These are phyloP conservation scores for Erebia palarica DNA, from an alignment of 2,888 invertebrate species.

Conservation along the genomic window DNA sequence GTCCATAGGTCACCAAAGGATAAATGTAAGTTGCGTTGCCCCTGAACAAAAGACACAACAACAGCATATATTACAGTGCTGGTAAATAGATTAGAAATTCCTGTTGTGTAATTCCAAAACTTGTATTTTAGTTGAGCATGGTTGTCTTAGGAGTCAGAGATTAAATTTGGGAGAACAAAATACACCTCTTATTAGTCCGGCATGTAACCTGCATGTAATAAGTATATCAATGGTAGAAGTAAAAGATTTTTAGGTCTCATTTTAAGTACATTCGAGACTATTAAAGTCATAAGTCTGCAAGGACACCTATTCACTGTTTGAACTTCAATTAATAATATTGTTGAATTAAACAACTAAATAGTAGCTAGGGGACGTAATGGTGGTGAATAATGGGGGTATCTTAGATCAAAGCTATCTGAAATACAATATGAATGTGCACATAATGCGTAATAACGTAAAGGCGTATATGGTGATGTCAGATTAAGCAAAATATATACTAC, in stretches of 20 bases:
- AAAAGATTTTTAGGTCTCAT: neutral
- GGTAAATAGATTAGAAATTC: conserved; percentile 32
- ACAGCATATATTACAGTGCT: conserved; percentile 63
- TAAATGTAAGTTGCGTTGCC: conserved; percentile 75
- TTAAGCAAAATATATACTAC: too few relatives aligned
- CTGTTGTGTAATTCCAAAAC: conserved; percentile 32
- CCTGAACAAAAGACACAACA: conserved; percentile 39
- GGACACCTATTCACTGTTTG: too few relatives aligned
- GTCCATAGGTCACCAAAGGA: conserved; percentile 79
- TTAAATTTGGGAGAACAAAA: neutral
- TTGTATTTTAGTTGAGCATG: conserved; percentile 25
- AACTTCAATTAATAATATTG: too few relatives aligned
- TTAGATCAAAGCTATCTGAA: too few relatives aligned
- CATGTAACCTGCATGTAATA: conserved; percentile 56
- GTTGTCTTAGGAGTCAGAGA: neutral
- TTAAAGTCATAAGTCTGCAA: too few relatives aligned
- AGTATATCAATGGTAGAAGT: conserved; percentile 10
- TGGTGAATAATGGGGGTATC: too few relatives aligned
- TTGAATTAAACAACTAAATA: too few relatives aligned
- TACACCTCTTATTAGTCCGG: conserved; percentile 28
- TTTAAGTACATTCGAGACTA: too few relatives aligned
- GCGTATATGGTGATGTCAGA: too few relatives aligned
- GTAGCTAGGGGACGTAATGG: too few relatives aligned
- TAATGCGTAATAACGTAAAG: too few relatives aligned
- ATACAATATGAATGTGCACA: too few relatives aligned